Percentiles rank a stretch among this genome's conserved stretches.
Conservation (phyloP, 2,113 vertebrate genomes). For the Ophthalmotilapia sp. region DNA sequence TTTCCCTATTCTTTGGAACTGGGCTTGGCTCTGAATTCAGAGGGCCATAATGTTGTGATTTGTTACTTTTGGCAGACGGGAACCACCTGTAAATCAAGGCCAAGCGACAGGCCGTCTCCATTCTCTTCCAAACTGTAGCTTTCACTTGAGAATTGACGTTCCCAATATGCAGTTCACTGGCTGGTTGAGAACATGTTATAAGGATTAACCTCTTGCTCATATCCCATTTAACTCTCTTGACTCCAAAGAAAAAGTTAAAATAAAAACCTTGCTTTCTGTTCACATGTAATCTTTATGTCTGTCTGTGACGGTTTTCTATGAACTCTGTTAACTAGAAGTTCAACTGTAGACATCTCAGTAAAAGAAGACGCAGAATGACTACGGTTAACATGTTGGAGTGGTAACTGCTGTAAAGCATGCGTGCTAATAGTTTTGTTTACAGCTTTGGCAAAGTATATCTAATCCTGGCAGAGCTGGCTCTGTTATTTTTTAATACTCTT, state of each 20-base stretch:
- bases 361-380: neutral
- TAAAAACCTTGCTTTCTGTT: neutral
- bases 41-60: constrained; percentile 52
- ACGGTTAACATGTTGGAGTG: neutral
- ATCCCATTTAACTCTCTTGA: constrained; percentile 10
- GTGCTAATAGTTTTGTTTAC: neutral
- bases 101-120: constrained; percentile 50
- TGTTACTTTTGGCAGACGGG: constrained; percentile 50
- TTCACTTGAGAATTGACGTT: constrained; percentile 26
- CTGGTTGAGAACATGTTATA: constrained; percentile 6
- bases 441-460: neutral
- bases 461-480: neutral
- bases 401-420: neutral
- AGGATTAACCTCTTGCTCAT: constrained; percentile 27
- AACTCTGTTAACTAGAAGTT: neutral
- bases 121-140: constrained; percentile 25
- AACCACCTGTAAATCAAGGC: constrained; percentile 55
- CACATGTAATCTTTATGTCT: neutral
- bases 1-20: constrained; percentile 4
- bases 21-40: constrained; percentile 28
- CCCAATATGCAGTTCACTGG: constrained; percentile 34
- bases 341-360: neutral
- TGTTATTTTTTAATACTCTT: neutral
- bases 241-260: neutral
- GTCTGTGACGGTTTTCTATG: neutral